Percentiles rank a stretch among this genome's conserved stretches.
Conservation (phyloP, 2,888 invertebrate species). For the Malacosoma neustria region DNA sequence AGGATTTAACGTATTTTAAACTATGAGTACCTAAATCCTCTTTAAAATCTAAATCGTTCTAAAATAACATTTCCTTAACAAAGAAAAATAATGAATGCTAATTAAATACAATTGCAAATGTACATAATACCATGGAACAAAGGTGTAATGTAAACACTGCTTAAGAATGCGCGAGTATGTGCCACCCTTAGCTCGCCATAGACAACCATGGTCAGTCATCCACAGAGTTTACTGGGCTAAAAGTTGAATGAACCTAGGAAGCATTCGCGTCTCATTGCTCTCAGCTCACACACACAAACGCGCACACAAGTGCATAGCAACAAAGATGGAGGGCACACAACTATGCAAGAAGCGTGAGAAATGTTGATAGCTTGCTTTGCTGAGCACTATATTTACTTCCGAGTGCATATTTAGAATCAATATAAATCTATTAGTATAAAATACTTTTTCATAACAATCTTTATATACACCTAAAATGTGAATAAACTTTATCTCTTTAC, state of each 20-base stretch:
- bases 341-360: slow-evolving; percentile 63
- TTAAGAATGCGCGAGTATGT: slow-evolving; percentile 13
- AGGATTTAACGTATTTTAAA: no score
- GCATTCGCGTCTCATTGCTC: slow-evolving; percentile 57
- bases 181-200: slow-evolving; percentile 26
- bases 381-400: slow-evolving; percentile 62
- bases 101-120: slow-evolving; percentile 21
- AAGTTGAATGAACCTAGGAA: slow-evolving; percentile 72
- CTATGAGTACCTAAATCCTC: no score
- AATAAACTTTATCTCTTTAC: slow-evolving; percentile 25
- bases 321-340: slow-evolving; percentile 56
- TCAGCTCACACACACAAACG: slow-evolving; percentile 52
- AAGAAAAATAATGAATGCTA: neutral
- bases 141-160: slow-evolving; percentile 36
- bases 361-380: slow-evolving; percentile 69
- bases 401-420: slow-evolving; percentile 46
- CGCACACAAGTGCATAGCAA: slow-evolving; percentile 30
- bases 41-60: no score
- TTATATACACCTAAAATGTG: slow-evolving; percentile 21
- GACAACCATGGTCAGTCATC: slow-evolving; percentile 31
- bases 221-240: slow-evolving; percentile 73
- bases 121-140: slow-evolving; percentile 27
- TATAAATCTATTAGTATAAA: slow-evolving; percentile 29
- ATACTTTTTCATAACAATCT: slow-evolving; percentile 23
- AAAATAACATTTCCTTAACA: no score